Evolutionary conservation across 2,797 vertebrate species (phyloP).

Genomic region (Triplophysa bombifrons): DNA sequence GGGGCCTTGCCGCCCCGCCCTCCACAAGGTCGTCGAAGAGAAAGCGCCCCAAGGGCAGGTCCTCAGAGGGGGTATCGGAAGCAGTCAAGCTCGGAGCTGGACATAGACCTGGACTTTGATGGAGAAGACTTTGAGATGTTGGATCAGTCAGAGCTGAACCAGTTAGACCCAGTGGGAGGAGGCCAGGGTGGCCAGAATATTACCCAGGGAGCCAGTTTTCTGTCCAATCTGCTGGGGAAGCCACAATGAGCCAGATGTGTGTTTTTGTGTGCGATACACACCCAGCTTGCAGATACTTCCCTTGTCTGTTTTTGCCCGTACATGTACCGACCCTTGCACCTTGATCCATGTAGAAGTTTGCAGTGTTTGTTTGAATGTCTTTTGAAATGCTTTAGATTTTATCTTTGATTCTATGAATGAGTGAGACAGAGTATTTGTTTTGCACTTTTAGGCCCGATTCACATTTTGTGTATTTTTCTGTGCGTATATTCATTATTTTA

Average conservation of each 20-base stretch:
- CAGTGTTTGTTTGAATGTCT: constrained; percentile 38
- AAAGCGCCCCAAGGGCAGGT: constrained; percentile 68
- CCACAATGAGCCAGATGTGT: constrained; percentile 68
- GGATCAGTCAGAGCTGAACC: constrained; percentile 96
- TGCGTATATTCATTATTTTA: too few species aligned
- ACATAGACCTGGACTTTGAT: constrained; percentile 86
- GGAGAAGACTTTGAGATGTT: constrained; percentile 98
- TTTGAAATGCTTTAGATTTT: constrained; percentile 25
- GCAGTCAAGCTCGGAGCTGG: constrained; percentile 90
- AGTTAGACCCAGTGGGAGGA: constrained; percentile 87
- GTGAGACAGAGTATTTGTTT: constrained; percentile 26
- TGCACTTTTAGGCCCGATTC: constrained; percentile 23
- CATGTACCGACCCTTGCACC: constrained; percentile 13
- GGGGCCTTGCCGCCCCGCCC: constrained; percentile 77
- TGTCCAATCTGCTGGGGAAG: constrained; percentile 80
- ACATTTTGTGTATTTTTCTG: too few species aligned
- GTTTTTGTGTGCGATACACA: constrained; percentile 32
- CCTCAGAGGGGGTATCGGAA: constrained; percentile 78
- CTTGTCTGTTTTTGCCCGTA: constrained; percentile 21
- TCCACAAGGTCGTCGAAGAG: constrained; percentile 62
- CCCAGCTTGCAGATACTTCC: constrained; percentile 19
- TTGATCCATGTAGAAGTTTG: constrained; percentile 35
- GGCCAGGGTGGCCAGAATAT: constrained; percentile 61
- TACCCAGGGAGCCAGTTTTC: constrained; percentile 77
- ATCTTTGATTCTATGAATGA: constrained; percentile 17